These are phyloP conservation scores for Pitangus sulphuratus DNA, from an alignment of 2,797 vertebrate species.

Conservation along the genomic window DNA sequence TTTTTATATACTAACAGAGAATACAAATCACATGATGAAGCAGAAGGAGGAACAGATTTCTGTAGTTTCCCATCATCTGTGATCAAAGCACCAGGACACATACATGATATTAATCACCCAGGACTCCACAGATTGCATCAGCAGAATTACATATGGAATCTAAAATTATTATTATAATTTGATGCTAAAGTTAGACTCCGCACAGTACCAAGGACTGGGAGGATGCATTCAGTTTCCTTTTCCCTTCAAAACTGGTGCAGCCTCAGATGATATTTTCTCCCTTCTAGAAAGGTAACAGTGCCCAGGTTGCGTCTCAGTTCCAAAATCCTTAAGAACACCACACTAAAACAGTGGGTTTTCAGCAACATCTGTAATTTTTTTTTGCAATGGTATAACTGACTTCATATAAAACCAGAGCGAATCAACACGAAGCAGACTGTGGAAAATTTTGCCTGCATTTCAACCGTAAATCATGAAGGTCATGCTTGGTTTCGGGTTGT, in stretches of 20 bases:
- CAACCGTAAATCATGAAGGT: neutral
- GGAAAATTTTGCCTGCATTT: neutral
- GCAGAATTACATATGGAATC: slow-evolving; percentile 15
- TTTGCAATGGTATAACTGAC: neutral
- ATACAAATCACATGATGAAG: neutral
- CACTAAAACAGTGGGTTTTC: neutral
- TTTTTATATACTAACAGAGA: neutral
- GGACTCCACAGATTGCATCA: slow-evolving; percentile 32
- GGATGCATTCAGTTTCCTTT: neutral
- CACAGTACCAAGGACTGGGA: neutral
- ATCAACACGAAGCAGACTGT: neutral
- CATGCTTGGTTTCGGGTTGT: accelerated
- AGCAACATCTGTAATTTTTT: neutral
- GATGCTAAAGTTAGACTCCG: neutral
- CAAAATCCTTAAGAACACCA: neutral
- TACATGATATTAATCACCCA: slow-evolving; percentile 29
- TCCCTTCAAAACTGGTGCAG: neutral
- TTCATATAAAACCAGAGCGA: neutral
- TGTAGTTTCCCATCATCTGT: slow-evolving; percentile 32
- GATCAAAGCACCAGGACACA: neutral
- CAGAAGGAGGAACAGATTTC: slow-evolving; percentile 58
- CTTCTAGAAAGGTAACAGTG: neutral
- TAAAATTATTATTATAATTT: neutral
- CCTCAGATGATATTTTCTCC: neutral
- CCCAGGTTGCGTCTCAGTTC: neutral